phyloP scores from a whole-genome alignment of 2,113 vertebrate species.

The Egretta garzetta region DNA sequence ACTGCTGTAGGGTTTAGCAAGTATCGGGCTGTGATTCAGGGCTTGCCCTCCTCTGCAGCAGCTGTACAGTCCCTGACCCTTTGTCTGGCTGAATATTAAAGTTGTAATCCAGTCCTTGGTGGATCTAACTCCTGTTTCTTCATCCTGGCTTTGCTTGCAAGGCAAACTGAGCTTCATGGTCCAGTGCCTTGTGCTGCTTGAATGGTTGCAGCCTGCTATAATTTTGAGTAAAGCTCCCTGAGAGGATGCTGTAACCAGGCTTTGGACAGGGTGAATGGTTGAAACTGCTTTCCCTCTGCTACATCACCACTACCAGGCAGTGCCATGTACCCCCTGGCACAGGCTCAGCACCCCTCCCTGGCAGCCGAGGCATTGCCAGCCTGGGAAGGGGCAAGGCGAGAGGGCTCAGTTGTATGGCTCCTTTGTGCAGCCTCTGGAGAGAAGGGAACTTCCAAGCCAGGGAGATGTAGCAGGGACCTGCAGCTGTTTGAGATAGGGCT shows the following conservation, averaged over 20 bases:
- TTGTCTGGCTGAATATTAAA: background rate
- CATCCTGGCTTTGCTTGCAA: background rate
- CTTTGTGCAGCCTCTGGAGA: background rate
- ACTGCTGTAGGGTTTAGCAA: background rate
- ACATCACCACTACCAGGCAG: background rate
- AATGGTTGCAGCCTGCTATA: background rate
- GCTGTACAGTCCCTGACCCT: background rate
- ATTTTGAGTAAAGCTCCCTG: background rate
- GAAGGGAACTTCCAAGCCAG: background rate
- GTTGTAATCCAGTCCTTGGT: background rate
- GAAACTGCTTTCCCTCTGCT: background rate
- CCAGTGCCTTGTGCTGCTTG: background rate
- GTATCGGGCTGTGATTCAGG: background rate
- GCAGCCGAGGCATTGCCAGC: background rate
- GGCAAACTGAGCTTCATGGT: background rate
- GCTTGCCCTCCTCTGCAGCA: background rate
- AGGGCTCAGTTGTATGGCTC: background rate
- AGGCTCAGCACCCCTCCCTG: background rate
- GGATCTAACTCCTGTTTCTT: background rate
- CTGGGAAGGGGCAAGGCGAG: background rate
- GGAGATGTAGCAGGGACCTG: background rate
- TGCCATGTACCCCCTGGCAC: accelerated
- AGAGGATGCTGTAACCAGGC: background rate
- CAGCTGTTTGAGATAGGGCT: background rate
- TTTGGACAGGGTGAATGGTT: background rate